Evolutionary conservation across 2,797 vertebrate species (phyloP), one percentile per base, ranked within the genome.

Genomic region (Ciconia nigra): DNA sequence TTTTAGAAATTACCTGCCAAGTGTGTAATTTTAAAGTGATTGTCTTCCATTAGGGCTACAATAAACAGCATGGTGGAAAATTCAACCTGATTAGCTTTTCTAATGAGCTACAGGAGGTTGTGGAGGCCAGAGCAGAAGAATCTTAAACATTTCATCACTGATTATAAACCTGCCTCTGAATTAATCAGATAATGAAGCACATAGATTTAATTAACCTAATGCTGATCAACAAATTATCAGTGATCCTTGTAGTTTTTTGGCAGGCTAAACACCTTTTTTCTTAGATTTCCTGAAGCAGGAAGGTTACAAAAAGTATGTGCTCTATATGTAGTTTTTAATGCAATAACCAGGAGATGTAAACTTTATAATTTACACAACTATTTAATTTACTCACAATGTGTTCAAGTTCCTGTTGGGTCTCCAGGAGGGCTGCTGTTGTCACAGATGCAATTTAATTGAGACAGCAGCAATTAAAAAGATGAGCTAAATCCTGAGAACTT

Each of bases 31-130:
- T 95, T 91, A 92, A 96, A 95, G 94, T 92, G 93, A 96, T 95
- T 96, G 93, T 96, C 89, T 94, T 91, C 91, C 92, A 96, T 97
- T 97, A 96, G 54, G 85, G 73, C 91, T 94, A 96, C 91, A 94
- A 91, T 94, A 97, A 97, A 97, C 97, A 97, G 94, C 93, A 95
- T 83, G 82, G 95, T 95, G 84, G 94, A 96, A 96, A 97, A 96
- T 91, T 94, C 90, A 93, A 93, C 92, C 89, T 95, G 94, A 97
- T 97, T 96, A 96, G 90, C 72, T 96, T 96, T 96, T 91, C 89
- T 97, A 97, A 97, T 97, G 92, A 97, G 92, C 93, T 97, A 89
- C 93, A 95, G 94, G 95, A 97, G 96, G 92, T 49, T 92, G 92
- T 76, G 79, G 82, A 94, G 72, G 84, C 84, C 79, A 92, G 47